A percentile compares a stretch with the other conserved stretches of the same genome.
Conservation (phyloP, 2,113 vertebrate species). For the Polypterus senegalus region DNA sequence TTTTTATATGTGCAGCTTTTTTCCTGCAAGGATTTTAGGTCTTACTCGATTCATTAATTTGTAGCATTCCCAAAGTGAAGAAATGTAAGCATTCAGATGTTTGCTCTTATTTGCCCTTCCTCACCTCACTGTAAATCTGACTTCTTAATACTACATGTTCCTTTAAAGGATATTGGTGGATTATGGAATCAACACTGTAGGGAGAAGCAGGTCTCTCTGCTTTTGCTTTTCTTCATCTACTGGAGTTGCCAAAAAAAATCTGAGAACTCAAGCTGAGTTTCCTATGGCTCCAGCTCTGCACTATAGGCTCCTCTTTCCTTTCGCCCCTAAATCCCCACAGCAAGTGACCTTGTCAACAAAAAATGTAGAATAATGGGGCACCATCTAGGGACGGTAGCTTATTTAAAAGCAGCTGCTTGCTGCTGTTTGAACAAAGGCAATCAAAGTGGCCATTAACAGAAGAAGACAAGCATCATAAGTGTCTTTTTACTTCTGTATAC, state of each 20-base stretch:
- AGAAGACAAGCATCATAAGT: conserved; percentile 64
- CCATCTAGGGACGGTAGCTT: conserved; percentile 56
- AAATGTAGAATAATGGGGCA: conserved; percentile 67
- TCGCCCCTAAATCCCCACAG: conserved; percentile 66
- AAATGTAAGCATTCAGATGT: conserved; percentile 27
- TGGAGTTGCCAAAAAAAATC: conserved; percentile 52
- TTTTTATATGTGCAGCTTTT: too few relatives aligned
- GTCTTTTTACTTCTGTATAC: conserved; percentile 22
- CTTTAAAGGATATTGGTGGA: conserved; percentile 58
- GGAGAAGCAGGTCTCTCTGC: conserved; percentile 54
- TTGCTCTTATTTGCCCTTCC: conserved; percentile 37
- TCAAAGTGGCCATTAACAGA: conserved; percentile 66
- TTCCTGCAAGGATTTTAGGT: too few relatives aligned
- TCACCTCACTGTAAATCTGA: conserved; percentile 37
- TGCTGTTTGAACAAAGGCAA: conserved; percentile 68
- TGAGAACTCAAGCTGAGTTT: conserved; percentile 61
- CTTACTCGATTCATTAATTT: too few relatives aligned
- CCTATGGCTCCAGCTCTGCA: conserved; percentile 60
- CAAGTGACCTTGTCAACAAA: conserved; percentile 74
- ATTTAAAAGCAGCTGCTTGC: conserved; percentile 89
- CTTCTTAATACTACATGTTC: conserved; percentile 50
- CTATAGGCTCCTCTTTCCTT: conserved; percentile 54
- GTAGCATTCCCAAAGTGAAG: too few relatives aligned
- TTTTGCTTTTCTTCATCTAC: conserved; percentile 50
- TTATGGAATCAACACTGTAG: conserved; percentile 58